Evolutionary conservation across 2,113 vertebrate genomes (phyloP).

Genomic region (Serilophus lunatus): DNA sequence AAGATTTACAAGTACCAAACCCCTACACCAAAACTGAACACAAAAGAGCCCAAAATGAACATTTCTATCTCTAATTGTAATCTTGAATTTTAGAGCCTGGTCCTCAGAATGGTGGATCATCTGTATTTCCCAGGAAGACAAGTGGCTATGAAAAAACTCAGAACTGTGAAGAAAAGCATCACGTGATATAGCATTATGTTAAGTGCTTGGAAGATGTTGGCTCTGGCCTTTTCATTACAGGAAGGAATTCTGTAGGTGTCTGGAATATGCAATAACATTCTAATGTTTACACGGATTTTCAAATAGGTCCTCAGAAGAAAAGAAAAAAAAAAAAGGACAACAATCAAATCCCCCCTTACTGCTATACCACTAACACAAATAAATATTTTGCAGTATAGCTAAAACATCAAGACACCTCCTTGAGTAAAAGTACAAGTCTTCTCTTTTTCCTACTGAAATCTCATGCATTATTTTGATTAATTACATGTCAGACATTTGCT

Average conservation of each 20-base stretch:
- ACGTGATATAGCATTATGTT: not conserved
- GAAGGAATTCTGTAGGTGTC: not conserved
- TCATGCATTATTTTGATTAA: slow-evolving; percentile 5
- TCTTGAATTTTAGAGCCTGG: not conserved
- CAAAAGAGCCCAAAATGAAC: not conserved
- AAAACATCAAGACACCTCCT: not conserved
- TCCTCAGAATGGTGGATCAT: not conserved
- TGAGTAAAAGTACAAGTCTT: not conserved
- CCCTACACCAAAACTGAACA: not conserved
- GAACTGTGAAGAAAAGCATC: not conserved
- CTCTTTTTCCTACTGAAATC: not conserved
- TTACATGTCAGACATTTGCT: not conserved
- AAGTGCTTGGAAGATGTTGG: not conserved
- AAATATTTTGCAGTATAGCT: not conserved
- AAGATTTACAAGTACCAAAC: not conserved
- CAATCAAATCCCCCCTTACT: not conserved
- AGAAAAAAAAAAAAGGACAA: not conserved
- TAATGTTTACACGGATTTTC: not conserved
- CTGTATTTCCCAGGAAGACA: not conserved
- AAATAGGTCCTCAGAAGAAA: not conserved
- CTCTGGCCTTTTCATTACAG: not conserved
- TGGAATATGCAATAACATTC: not conserved
- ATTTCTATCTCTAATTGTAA: not conserved
- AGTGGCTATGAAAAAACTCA: not conserved
- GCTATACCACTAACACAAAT: not conserved